Percentiles rank a stretch among this genome's conserved stretches.
Conservation (phyloP, 2,888 invertebrate species). For the Ormyrus thymus region DNA sequence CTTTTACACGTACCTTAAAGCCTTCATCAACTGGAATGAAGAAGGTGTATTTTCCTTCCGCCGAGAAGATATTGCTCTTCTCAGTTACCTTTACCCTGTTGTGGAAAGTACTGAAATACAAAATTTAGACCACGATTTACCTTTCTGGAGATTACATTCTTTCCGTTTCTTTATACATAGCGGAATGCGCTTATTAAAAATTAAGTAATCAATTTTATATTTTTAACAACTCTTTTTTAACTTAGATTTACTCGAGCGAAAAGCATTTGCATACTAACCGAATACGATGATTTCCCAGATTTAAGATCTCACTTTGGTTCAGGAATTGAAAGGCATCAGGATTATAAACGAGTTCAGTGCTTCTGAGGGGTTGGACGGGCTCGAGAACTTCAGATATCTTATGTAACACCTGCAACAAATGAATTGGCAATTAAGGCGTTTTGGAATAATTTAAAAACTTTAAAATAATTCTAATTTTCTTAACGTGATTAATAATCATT, state of each 20-base stretch:
- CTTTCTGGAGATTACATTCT: too few species aligned
- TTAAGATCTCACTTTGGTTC: slow-evolving; percentile 85
- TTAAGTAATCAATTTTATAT: too few species aligned
- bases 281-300: slow-evolving; percentile 83
- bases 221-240: too few species aligned
- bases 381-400: slow-evolving; percentile 91
- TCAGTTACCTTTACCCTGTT: slow-evolving; percentile 84
- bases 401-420: slow-evolving; percentile 83
- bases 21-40: slow-evolving; percentile 94
- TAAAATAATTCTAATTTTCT: too few species aligned
- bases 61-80: slow-evolving; percentile 85
- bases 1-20: slow-evolving; percentile 81
- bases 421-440: not conserved
- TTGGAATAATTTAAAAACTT: too few species aligned
- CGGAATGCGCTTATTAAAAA: too few species aligned
- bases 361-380: slow-evolving; percentile 79
- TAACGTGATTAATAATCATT: too few species aligned
- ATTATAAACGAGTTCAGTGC: slow-evolving; percentile 82
- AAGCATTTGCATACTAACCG: slow-evolving; percentile 77
- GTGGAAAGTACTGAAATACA: slow-evolving; percentile 81
- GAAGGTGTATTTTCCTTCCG: slow-evolving; percentile 89
- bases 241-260: too few species aligned
- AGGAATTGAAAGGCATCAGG: slow-evolving; percentile 89
- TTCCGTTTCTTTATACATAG: too few species aligned
- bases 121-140: slow-evolving; percentile 21